These are phyloP conservation scores for Heliangelus exortis DNA, from an alignment of 2,797 vertebrate genomes.

Conservation along the genomic window DNA sequence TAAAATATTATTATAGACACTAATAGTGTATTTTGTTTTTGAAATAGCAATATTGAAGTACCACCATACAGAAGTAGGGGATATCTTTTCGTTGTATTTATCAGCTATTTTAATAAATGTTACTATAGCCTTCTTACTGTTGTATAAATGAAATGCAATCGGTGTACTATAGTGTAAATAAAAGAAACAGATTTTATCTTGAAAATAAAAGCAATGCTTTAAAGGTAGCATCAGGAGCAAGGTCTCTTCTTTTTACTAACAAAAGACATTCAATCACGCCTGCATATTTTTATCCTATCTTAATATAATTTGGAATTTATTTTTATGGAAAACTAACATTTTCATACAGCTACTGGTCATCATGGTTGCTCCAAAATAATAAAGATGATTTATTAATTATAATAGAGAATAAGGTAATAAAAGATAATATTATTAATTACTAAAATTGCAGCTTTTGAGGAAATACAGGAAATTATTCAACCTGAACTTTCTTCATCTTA, in stretches of 20 bases:
- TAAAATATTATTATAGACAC: neutral
- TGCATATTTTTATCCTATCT: neutral
- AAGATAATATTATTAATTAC: neutral
- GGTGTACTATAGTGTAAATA: neutral
- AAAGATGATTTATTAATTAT: too few species aligned
- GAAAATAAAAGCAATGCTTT: neutral
- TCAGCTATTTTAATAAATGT: neutral
- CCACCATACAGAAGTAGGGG: neutral
- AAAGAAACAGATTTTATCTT: neutral
- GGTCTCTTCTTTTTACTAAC: neutral
- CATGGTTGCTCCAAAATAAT: neutral
- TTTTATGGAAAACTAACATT: neutral
- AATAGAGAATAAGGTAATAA: neutral
- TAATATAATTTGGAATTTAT: neutral
- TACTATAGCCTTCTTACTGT: neutral
- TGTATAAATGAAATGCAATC: neutral
- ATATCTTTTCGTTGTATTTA: neutral
- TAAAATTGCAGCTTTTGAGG: neutral
- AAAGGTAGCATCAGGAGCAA: neutral
- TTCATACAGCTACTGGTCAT: neutral
- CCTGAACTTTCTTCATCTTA: neutral
- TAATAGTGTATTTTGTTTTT: neutral
- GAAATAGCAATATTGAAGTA: neutral
- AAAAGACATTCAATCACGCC: neutral
- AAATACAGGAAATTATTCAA: neutral